Evolutionary conservation across 2,797 vertebrate species (phyloP).

Genomic region (Periophthalmus magnuspinnatus): DNA sequence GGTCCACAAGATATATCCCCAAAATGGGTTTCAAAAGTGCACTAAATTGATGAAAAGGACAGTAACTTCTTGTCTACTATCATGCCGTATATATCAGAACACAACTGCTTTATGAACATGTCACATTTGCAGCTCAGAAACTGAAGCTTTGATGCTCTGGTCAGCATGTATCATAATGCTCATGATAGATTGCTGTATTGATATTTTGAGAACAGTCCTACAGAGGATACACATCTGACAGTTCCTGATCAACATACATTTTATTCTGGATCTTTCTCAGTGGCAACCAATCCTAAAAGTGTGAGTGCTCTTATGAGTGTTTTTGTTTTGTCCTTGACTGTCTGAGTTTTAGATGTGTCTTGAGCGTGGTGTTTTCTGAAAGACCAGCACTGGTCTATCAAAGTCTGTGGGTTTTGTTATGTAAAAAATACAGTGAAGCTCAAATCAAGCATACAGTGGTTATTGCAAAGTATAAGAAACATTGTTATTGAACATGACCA

Average conservation of each 20-base stretch:
- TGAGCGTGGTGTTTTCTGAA: constrained; percentile 34
- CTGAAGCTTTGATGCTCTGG: not conserved
- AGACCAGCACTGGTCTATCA: constrained; percentile 37
- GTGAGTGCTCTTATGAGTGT: constrained; percentile 1
- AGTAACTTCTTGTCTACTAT: not conserved
- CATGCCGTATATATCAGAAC: not conserved
- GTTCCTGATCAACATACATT: not conserved
- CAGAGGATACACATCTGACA: not conserved
- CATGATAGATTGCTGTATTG: not conserved
- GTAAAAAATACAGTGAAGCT: constrained; percentile 28
- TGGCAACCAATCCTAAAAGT: not conserved
- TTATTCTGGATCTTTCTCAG: not conserved
- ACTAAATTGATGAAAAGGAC: no score
- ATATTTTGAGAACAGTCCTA: not conserved
- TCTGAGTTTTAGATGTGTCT: constrained; percentile 23
- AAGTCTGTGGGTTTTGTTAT: constrained; percentile 39
- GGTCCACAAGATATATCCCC: no score
- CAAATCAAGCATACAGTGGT: constrained; percentile 16
- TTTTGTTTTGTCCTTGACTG: constrained; percentile 17
- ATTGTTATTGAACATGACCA: constrained; percentile 37
- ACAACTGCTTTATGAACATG: not conserved
- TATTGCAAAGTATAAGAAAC: constrained; percentile 30
- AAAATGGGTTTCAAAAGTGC: no score
- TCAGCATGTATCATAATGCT: not conserved
- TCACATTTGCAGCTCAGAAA: not conserved